These are phyloP conservation scores for Perca flavescens DNA, from an alignment of 2,113 vertebrate species.

Conservation along the genomic window DNA sequence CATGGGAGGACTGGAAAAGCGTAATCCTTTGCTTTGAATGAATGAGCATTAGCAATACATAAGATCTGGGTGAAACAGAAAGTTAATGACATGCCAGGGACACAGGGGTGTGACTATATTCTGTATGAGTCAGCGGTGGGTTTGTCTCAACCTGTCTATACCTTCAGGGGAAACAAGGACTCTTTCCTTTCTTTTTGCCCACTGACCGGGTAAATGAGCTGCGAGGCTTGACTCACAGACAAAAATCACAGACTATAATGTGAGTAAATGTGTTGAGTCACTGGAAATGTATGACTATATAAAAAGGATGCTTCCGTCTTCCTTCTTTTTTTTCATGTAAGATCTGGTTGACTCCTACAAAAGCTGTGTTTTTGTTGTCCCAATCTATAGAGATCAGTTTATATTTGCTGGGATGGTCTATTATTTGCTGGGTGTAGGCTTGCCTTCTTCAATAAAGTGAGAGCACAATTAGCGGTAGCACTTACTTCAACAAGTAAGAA, in stretches of 20 bases:
- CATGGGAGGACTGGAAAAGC: slow-evolving; percentile 24
- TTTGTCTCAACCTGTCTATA: slow-evolving; percentile 38
- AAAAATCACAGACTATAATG: not conserved
- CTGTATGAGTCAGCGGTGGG: slow-evolving; percentile 5
- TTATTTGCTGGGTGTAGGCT: not conserved
- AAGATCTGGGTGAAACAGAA: slow-evolving; percentile 43
- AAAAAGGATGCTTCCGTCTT: not conserved
- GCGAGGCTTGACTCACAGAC: slow-evolving; percentile 6
- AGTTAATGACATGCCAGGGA: slow-evolving; percentile 16
- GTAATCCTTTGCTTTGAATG: slow-evolving; percentile 28
- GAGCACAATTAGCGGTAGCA: not conserved
- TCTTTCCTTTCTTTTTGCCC: not conserved
- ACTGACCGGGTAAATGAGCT: no score
- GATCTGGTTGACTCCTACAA: not conserved
- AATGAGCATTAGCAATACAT: slow-evolving; percentile 17
- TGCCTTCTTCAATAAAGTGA: not conserved
- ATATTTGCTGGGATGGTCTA: not conserved
- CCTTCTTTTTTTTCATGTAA: not conserved
- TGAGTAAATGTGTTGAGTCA: not conserved
- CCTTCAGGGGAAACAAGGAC: slow-evolving; percentile 14
- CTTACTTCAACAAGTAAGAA: not conserved
- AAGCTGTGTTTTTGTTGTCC: not conserved
- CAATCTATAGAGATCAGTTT: not conserved
- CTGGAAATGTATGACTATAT: not conserved
- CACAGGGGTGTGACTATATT: slow-evolving; percentile 49